Conservation (phyloP, 2,113 vertebrate species). For the Notiomystis cincta region DNA sequence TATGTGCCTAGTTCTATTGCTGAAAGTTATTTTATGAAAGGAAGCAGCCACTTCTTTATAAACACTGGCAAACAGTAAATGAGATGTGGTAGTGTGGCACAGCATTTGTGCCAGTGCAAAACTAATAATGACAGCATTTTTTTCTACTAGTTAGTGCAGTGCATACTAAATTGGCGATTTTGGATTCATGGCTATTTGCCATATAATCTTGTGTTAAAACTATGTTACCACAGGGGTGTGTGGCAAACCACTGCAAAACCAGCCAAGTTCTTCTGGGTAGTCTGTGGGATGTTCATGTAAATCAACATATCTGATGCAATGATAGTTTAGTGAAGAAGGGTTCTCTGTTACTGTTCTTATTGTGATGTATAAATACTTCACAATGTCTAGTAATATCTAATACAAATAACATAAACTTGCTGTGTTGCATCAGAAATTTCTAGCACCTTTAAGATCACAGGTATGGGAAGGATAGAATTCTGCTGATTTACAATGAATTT, state of each 20-base stretch:
- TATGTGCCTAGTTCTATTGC: background rate
- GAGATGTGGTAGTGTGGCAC: background rate
- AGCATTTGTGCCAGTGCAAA: background rate
- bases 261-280: background rate
- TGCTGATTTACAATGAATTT: background rate
- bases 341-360: background rate
- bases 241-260: background rate
- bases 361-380: background rate
- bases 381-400: background rate
- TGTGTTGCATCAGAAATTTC: background rate
- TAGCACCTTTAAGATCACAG: background rate
- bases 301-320: background rate
- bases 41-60: background rate
- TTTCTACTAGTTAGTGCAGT: background rate
- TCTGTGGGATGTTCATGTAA: background rate
- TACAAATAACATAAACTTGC: background rate
- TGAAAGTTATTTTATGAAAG: background rate
- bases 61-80: background rate
- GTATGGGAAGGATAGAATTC: background rate
- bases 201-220: background rate
- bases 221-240: background rate
- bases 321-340: background rate
- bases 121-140: background rate
- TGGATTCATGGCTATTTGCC: background rate
- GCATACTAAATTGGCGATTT: background rate